These are phyloP conservation scores for Taphrorychus bicolor DNA, from an alignment of 2,888 invertebrate genomes.

Conservation along the genomic window DNA sequence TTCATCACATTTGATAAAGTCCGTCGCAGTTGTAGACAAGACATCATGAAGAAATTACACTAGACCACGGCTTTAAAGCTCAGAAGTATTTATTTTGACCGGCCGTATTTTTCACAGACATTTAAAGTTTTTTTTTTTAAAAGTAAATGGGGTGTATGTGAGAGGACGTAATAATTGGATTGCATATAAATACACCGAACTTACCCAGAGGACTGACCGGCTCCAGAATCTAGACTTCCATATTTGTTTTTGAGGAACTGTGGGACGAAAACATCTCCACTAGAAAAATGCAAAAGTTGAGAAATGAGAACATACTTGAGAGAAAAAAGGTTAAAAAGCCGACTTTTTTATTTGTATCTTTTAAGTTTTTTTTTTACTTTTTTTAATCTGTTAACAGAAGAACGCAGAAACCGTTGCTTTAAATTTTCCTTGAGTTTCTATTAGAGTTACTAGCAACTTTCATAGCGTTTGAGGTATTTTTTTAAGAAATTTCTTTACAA, in stretches of 20 bases:
- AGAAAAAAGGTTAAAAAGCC: background rate
- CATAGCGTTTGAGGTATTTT: too few relatives aligned
- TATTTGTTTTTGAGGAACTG: constrained; percentile 36
- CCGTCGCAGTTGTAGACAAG: too few relatives aligned
- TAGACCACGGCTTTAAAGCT: too few relatives aligned
- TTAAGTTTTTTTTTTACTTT: too few relatives aligned
- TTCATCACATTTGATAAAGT: too few relatives aligned
- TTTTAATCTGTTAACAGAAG: too few relatives aligned
- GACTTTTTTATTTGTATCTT: background rate
- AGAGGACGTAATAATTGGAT: background rate
- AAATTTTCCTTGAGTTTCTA: too few relatives aligned
- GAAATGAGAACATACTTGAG: background rate
- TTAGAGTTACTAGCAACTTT: too few relatives aligned
- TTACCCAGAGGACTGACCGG: constrained; percentile 21
- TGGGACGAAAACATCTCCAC: constrained; percentile 29
- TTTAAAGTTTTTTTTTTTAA: background rate
- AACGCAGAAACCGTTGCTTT: too few relatives aligned
- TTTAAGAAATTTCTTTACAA: too few relatives aligned
- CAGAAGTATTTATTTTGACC: too few relatives aligned
- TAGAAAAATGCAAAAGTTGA: constrained; percentile 9
- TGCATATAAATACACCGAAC: background rate
- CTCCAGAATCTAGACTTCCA: constrained; percentile 8
- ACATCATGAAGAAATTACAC: too few relatives aligned
- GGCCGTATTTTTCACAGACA: background rate
- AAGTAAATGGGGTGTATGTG: background rate